phyloP scores from a whole-genome alignment of 2,888 invertebrate species.

The Erebia palarica region DNA sequence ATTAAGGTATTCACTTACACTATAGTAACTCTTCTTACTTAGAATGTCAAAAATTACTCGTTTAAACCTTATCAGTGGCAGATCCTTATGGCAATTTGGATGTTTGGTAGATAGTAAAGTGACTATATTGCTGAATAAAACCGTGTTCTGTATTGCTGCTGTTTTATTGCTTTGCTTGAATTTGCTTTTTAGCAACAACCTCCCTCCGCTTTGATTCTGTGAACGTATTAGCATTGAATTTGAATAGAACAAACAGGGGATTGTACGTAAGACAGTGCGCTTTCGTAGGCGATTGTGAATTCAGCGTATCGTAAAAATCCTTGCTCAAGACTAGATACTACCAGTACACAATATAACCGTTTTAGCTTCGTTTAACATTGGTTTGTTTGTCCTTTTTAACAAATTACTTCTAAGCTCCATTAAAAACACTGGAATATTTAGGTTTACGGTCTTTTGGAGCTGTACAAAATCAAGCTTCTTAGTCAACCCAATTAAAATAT shows the following conservation, averaged over 20 bases:
- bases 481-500: too few species aligned
- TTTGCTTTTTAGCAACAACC: slow-evolving; percentile 70
- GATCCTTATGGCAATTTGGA: too few species aligned
- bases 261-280: slow-evolving; percentile 76
- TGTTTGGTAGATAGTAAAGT: slow-evolving; percentile 4
- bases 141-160: slow-evolving; percentile 40
- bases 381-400: slow-evolving; percentile 36
- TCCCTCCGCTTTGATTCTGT: slow-evolving; percentile 77
- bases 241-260: slow-evolving; percentile 82
- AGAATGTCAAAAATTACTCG: too few species aligned
- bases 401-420: too few species aligned
- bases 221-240: slow-evolving; percentile 81
- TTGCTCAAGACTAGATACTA: slow-evolving; percentile 35
- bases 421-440: too few species aligned
- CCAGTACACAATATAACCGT: slow-evolving; percentile 33
- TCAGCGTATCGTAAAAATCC: slow-evolving; percentile 77
- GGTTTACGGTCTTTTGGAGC: too few species aligned
- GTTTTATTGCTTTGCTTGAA: slow-evolving; percentile 61
- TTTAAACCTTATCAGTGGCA: too few species aligned
- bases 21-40: too few species aligned
- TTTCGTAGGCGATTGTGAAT: slow-evolving; percentile 81
- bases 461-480: too few species aligned
- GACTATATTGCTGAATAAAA: slow-evolving; percentile 27
- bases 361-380: slow-evolving; percentile 42
- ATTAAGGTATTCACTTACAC: too few species aligned